Percentiles rank a stretch among this genome's conserved stretches.
These are phyloP conservation scores for Thecocarcelia acutangulata DNA, from an alignment of 2,888 invertebrate genomes.

Conservation along the genomic window DNA sequence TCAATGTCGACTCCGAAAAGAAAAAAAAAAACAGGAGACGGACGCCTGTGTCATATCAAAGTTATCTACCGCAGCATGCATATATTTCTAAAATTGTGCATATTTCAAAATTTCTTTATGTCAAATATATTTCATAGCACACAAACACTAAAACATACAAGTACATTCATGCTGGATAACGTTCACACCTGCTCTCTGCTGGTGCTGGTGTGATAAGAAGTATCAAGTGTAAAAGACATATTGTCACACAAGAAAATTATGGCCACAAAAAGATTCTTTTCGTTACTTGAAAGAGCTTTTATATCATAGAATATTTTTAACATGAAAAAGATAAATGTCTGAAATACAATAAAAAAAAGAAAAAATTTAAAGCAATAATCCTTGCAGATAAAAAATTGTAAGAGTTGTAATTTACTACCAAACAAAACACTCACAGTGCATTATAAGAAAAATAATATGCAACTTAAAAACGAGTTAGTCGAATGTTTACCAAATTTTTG, in stretches of 20 bases:
- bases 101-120: conserved; percentile 16
- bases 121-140: conserved; percentile 31
- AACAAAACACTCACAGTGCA: too few species aligned
- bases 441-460: not conserved
- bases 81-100: conserved; percentile 48
- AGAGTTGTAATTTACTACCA: not conserved
- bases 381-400: not conserved
- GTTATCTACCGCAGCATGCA: conserved; percentile 32
- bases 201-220: conserved; percentile 39
- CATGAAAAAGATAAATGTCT: conserved; percentile 16
- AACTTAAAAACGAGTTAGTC: too few species aligned
- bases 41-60: conserved; percentile 21
- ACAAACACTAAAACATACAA: not conserved
- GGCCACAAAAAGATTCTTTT: conserved; percentile 32
- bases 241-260: conserved; percentile 51
- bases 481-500: too few species aligned
- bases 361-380: not conserved
- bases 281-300: conserved; percentile 3
- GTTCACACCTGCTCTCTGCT: conserved; percentile 44
- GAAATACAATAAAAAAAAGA: not conserved
- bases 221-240: conserved; percentile 44
- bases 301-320: not conserved
- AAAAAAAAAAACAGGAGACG: too few species aligned
- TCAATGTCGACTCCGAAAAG: too few species aligned
- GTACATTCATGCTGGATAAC: not conserved